Evolutionary conservation across 2,113 vertebrate species (phyloP).

Genomic region (Xiphophorus hellerii): DNA sequence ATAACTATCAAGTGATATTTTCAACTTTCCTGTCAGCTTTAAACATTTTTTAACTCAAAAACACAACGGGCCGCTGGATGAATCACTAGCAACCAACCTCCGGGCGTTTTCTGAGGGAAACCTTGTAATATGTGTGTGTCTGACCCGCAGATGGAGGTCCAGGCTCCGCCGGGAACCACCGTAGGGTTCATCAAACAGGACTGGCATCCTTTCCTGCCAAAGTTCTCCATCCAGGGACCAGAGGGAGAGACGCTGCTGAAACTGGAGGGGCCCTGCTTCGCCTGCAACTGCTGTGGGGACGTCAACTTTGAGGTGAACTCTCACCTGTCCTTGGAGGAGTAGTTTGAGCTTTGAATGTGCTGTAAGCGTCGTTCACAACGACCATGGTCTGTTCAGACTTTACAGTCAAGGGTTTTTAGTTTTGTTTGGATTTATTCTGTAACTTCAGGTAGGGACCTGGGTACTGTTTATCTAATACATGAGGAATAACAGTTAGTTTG

Average conservation of each 20-base stretch:
- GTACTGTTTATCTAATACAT: too few species aligned
- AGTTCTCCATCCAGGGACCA: slow-evolving; percentile 85
- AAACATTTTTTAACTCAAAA: too few species aligned
- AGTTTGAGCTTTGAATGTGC: neutral
- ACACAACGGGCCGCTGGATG: too few species aligned
- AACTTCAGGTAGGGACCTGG: too few species aligned
- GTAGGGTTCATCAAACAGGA: slow-evolving; percentile 87
- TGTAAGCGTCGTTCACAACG: neutral
- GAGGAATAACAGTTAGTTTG: too few species aligned
- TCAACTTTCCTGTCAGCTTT: too few species aligned
- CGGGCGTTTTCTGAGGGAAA: too few species aligned
- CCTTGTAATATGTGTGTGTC: fast-evolving
- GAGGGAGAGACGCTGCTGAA: slow-evolving; percentile 83
- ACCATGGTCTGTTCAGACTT: neutral
- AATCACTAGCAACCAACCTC: too few species aligned
- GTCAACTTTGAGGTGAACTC: slow-evolving; percentile 87
- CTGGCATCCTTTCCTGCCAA: slow-evolving; percentile 88
- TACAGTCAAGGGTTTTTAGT: neutral
- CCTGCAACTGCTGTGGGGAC: slow-evolving; percentile 88
- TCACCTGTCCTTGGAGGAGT: neutral
- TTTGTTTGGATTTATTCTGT: neutral
- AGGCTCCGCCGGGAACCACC: slow-evolving; percentile 87
- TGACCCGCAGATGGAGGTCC: slow-evolving; percentile 85
- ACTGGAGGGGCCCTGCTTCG: slow-evolving; percentile 87
- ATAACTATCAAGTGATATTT: too few species aligned